A percentile compares a stretch with the other conserved stretches of the same genome.
Conservation (phyloP, 1,140 invertebrate species). For the Achatina immaculata region DNA sequence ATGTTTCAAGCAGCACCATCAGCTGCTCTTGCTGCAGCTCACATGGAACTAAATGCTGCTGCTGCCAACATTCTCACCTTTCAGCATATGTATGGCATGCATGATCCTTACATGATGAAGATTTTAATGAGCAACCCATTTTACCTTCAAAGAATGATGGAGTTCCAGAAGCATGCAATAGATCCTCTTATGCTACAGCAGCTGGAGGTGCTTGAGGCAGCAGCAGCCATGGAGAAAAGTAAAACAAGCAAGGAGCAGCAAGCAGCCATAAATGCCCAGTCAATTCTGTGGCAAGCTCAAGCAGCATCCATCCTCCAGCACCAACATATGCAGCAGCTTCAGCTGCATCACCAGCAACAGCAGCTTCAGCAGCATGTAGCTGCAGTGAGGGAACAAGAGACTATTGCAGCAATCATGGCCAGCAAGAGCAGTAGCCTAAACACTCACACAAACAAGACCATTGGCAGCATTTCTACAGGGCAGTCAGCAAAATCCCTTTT, state of each 20-base stretch:
- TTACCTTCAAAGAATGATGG: conserved; percentile 32
- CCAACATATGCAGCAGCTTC: conserved; percentile 33
- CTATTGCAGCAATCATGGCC: conserved; percentile 30
- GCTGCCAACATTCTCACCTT: conserved; percentile 21
- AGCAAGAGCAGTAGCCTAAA: conserved; percentile 14
- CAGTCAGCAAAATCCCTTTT: conserved; percentile 24
- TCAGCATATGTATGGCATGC: conserved; percentile 30
- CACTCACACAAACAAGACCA: conserved; percentile 7
- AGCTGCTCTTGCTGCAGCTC: conserved; percentile 16
- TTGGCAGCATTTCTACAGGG: conserved; percentile 33
- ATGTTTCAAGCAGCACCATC: conserved; percentile 31
- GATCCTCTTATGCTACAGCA: conserved; percentile 26
- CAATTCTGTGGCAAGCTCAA: conserved; percentile 19
- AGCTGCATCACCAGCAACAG: conserved; percentile 21
- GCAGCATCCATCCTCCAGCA: conserved; percentile 31
- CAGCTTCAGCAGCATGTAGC: conserved; percentile 20
- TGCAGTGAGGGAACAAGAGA: conserved; percentile 5
- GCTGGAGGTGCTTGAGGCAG: conserved; percentile 26
- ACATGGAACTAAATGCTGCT: conserved; percentile 26
- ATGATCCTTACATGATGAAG: conserved; percentile 38
- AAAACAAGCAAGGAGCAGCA: conserved; percentile 10
- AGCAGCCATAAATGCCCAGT: conserved; percentile 25
- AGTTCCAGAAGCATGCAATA: conserved; percentile 35
- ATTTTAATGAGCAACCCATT: conserved; percentile 24
- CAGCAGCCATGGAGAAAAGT: conserved; percentile 2